Percentiles rank a stretch among this genome's conserved stretches.
These are phyloP conservation scores for Polymixis flavicincta DNA, from an alignment of 2,888 invertebrate genomes.

Conservation along the genomic window DNA sequence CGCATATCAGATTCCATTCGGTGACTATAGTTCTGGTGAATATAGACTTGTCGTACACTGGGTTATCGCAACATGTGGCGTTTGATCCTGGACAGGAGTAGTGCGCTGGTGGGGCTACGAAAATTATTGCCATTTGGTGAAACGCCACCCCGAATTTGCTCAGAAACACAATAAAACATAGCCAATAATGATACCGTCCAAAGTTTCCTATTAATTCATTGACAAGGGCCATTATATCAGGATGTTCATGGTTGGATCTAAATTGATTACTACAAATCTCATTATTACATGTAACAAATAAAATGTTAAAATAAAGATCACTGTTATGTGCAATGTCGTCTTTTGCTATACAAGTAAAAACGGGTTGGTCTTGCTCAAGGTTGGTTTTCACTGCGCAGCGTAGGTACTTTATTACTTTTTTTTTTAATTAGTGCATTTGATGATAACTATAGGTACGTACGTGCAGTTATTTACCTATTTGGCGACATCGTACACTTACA, in stretches of 20 bases:
- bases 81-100: slow-evolving; percentile 77
- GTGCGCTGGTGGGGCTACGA: slow-evolving; percentile 84
- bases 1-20: slow-evolving; percentile 94
- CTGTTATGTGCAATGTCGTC: slow-evolving; percentile 30
- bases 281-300: slow-evolving; percentile 25
- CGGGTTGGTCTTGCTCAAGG: slow-evolving; percentile 55
- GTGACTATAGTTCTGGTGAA: slow-evolving; percentile 93
- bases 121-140: slow-evolving; percentile 89
- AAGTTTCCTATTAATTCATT: slow-evolving; percentile 82
- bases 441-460: background rate
- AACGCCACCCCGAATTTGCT: slow-evolving; percentile 89
- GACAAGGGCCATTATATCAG: slow-evolving; percentile 78
- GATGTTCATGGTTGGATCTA: slow-evolving; percentile 10
- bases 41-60: slow-evolving; percentile 91
- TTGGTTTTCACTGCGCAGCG: slow-evolving; percentile 27
- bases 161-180: slow-evolving; percentile 83
- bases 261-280: slow-evolving; percentile 21
- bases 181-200: slow-evolving; percentile 61
- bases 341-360: slow-evolving; percentile 45
- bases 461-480: slow-evolving; percentile 4
- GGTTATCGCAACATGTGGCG: slow-evolving; percentile 86
- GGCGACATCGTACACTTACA: slow-evolving; percentile 7
- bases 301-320: slow-evolving; percentile 38
- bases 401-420: slow-evolving; percentile 2
- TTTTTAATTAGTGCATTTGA: slow-evolving; percentile 21